A percentile compares a stretch with the other conserved stretches of the same genome.
Evolutionary conservation across 2,113 vertebrate species (phyloP).

Genomic region (Zapornia atra): DNA sequence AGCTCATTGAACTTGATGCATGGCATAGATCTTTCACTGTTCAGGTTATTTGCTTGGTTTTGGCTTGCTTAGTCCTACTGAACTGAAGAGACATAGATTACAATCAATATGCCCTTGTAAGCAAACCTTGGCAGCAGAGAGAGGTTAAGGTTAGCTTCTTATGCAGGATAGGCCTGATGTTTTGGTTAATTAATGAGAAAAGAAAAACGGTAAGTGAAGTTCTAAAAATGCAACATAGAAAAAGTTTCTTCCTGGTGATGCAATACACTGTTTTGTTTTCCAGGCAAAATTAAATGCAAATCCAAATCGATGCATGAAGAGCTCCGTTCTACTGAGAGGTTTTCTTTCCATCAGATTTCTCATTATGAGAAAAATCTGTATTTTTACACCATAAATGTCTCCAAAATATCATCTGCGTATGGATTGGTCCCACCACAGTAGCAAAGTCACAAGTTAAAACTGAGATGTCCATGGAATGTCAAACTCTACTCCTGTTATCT

Average conservation of each 20-base stretch:
- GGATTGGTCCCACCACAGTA: neutral
- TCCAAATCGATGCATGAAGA: neutral
- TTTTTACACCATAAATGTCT: neutral
- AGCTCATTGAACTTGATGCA: neutral
- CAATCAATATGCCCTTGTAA: neutral
- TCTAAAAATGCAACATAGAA: neutral
- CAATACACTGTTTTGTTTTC: neutral
- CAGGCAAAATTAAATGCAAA: neutral
- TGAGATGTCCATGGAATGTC: neutral
- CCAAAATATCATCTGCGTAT: neutral
- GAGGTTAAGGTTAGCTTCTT: neutral
- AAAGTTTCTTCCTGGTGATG: neutral
- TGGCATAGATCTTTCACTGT: neutral
- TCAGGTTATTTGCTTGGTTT: neutral
- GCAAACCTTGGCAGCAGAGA: neutral
- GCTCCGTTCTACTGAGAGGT: neutral
- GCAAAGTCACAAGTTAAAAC: neutral
- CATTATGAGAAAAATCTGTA: neutral
- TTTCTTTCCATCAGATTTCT: neutral
- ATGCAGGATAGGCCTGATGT: neutral
- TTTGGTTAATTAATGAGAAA: neutral
- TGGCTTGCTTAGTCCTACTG: neutral
- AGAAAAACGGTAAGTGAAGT: neutral
- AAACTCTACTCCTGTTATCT: slow-evolving; percentile 43
- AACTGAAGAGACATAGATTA: neutral